phyloP scores from a whole-genome alignment of 2,113 vertebrate genomes.

The Cynopterus brachyotis region DNA sequence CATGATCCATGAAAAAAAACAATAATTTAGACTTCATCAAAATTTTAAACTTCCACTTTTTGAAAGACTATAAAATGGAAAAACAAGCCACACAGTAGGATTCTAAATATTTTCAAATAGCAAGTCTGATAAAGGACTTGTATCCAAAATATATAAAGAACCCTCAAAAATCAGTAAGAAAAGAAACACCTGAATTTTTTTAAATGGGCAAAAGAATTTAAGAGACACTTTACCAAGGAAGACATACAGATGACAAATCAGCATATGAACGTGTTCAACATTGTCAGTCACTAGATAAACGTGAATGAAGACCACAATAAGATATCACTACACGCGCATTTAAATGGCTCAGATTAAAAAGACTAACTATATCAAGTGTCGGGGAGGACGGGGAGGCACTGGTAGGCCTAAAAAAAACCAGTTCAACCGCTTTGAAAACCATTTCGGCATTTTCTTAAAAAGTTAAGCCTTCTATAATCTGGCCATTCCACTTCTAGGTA shows the following conservation, averaged over 20 bases:
- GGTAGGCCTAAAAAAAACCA: background rate
- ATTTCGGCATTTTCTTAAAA: background rate
- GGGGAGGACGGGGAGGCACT: background rate
- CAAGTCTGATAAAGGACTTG: background rate
- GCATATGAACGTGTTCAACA: background rate
- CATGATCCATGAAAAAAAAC: background rate
- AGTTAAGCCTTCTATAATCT: background rate
- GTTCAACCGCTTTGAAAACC: background rate
- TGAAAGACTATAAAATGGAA: background rate
- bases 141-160: background rate
- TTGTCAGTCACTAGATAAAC: background rate
- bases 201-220: background rate
- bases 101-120: background rate
- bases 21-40: slow-evolving; percentile 1
- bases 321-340: background rate
- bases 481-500: background rate
- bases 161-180: background rate
- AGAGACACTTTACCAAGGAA: background rate
- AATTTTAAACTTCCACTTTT: background rate
- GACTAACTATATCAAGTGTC: background rate
- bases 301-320: background rate
- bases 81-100: background rate
- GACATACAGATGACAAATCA: background rate
- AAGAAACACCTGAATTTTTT: background rate
- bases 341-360: slow-evolving; percentile 31